Percentiles rank a stretch among this genome's conserved stretches.
These are phyloP conservation scores for Lithophane semibrunnea DNA, from an alignment of 2,888 invertebrate species.

Conservation along the genomic window DNA sequence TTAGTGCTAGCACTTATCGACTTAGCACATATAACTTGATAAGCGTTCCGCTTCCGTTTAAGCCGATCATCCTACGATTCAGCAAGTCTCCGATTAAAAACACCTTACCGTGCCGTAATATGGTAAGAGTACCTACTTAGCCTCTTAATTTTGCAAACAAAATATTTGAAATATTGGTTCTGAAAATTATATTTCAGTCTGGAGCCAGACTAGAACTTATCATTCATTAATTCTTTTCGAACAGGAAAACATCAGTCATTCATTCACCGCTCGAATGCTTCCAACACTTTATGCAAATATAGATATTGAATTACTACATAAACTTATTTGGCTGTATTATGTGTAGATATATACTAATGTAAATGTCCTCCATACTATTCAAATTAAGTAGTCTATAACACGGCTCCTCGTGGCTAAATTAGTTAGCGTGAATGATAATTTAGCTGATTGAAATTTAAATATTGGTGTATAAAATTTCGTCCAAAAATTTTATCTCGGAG, in stretches of 20 bases:
- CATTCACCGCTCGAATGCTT: slow-evolving; percentile 25
- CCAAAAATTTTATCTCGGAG: background rate
- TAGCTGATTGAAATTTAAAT: slow-evolving; percentile 1
- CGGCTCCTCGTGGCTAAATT: slow-evolving; percentile 22
- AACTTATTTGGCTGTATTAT: slow-evolving; percentile 43
- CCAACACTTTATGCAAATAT: slow-evolving; percentile 33
- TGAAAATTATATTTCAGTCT: background rate
- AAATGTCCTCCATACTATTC: slow-evolving; percentile 53
- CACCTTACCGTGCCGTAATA: slow-evolving; percentile 23
- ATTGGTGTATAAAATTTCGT: background rate
- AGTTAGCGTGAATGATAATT: background rate
- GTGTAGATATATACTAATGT: slow-evolving; percentile 14
- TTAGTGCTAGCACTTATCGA: slow-evolving; percentile 37
- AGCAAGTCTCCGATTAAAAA: slow-evolving; percentile 62
- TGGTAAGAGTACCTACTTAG: background rate
- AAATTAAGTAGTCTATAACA: slow-evolving; percentile 47
- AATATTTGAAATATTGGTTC: background rate
- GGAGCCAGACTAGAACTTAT: background rate
- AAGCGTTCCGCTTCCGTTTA: slow-evolving; percentile 52
- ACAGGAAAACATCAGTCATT: slow-evolving; percentile 19
- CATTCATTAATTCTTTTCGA: slow-evolving; percentile 25
- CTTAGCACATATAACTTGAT: slow-evolving; percentile 51
- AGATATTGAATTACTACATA: slow-evolving; percentile 32
- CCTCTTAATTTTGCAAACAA: background rate
- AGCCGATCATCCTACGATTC: slow-evolving; percentile 44